Percentiles rank a stretch among this genome's conserved stretches.
Evolutionary conservation across 2,888 invertebrate species (phyloP).

Genomic region (Cheilosia impressa): DNA sequence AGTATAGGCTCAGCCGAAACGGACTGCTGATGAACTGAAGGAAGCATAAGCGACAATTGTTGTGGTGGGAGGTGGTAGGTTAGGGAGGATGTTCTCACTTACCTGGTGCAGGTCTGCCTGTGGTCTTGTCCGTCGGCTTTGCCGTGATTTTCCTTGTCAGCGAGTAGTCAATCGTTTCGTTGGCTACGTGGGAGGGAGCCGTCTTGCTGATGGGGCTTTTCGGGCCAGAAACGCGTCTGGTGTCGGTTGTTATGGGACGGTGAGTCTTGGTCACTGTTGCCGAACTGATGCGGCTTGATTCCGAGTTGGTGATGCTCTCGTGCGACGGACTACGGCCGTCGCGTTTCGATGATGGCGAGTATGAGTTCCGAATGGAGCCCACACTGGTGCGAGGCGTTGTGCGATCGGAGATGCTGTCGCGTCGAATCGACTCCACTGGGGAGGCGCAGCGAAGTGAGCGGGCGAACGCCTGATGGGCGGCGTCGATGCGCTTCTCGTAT

Average conservation of each 20-base stretch:
- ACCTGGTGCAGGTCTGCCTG: slow-evolving; percentile 57
- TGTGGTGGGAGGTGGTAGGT: slow-evolving; percentile 26
- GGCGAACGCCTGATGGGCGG: slow-evolving; percentile 91
- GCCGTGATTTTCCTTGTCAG: slow-evolving; percentile 68
- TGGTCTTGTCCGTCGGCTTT: slow-evolving; percentile 74
- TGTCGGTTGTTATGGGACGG: slow-evolving; percentile 57
- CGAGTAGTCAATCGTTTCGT: slow-evolving; percentile 78
- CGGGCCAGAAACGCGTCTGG: slow-evolving; percentile 77
- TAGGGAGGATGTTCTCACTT: slow-evolving; percentile 28
- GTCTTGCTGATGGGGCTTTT: slow-evolving; percentile 79
- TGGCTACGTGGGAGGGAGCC: slow-evolving; percentile 77
- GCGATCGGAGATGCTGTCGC: slow-evolving; percentile 82
- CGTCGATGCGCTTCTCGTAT: slow-evolving; percentile 84
- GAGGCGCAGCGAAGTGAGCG: slow-evolving; percentile 88
- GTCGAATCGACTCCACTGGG: slow-evolving; percentile 85
- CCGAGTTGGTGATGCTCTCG: slow-evolving; percentile 82
- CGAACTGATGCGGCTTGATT: slow-evolving; percentile 82
- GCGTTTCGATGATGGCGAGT: slow-evolving; percentile 77
- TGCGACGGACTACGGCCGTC: slow-evolving; percentile 82
- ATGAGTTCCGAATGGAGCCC: slow-evolving; percentile 78
- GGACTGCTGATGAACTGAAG: slow-evolving; percentile 54
- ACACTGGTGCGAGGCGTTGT: slow-evolving; percentile 81
- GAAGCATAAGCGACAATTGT: slow-evolving; percentile 63
- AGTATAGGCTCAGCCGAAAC: slow-evolving; percentile 51
- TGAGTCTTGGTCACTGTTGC: slow-evolving; percentile 79